Base-by-base conservation (phyloP, 92 coral and sea anemone species). In the Zoanthus gigantus region DNA sequence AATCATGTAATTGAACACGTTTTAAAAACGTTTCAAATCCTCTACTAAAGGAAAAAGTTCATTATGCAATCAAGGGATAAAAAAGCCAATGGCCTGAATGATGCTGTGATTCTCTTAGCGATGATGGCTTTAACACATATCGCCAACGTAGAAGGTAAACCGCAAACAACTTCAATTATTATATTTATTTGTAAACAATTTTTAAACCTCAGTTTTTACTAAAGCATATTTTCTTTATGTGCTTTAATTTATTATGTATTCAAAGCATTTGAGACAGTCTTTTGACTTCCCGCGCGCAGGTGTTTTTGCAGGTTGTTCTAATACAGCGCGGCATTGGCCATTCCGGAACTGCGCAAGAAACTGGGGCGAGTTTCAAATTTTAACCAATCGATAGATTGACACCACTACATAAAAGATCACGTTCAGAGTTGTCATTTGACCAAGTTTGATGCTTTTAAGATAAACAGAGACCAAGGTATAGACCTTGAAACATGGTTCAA, bases 261-360 rank as follows among this genome's bases (percentile, higher is more conserved):
- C 7, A 79, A 50, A 50, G 0, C 8, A 4, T 4, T 47, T 47
- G 5, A 0, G 8, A 58, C 23, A 58, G 23, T 18, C 1, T 32
- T 54, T 50, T 50, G 54, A 10, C 71, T 7, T 14, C 53, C 23
- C 4, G 48, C 5, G 10, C 12, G 23, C 83, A 17, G 83, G 83
- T 79, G 83, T n/a, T 14, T n/a, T 2, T 23, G 32, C 83, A 79
- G 83, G 83, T 79, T 79, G 83, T 79, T 37, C 8, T 14, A 56
- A 60, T 4, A 34, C 42, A 34, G 42, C 42, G 42, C 3, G 3
- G 42, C 42, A 34, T 34, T 34, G 42, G 3, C 23, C 23, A 23
- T 23, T 23, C 23, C 23, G 23, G 23, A 0, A 23, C 23, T 23
- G 23, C 23, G 23, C 23, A 23, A 0, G 23, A 0, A 23, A 23